Evolutionary conservation across 2,113 vertebrate genomes (phyloP), one percentile per base, ranked within the genome.

Genomic region (Gambusia affinis): DNA sequence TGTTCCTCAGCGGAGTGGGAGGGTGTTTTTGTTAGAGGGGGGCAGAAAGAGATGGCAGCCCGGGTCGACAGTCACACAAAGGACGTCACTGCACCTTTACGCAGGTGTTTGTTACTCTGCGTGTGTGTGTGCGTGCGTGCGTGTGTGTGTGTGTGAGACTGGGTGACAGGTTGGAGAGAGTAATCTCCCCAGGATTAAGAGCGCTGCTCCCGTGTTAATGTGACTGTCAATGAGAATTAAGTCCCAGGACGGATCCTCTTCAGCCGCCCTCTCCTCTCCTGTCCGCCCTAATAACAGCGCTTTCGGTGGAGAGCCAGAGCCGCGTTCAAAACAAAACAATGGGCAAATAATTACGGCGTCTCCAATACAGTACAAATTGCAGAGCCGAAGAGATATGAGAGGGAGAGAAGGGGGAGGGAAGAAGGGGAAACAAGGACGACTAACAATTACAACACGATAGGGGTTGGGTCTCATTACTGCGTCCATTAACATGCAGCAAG

Each of bases 181-280:
- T 92, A 92, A 94, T 94, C 90, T 92, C 90, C 85, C 67, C 78
- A 87, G 91, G 89, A 92, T 93, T 92, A 94, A 91, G 88, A 92
- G 88, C 71, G 85, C 88, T 87, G 92, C 87, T 91, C 87, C 87
- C 83, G 86, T 92, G 89, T 92, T 94, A 93, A 94, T 93, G 93
- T 89, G 89, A 87, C 92, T 92, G 93, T 94, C 93, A 90, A 91
- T 95, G 93, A 91, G 89, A 92, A 94, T 94, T 92, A 93, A 89
- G 88, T 92, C 89, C 82, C 75, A 65, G 74, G 85, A 79, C 84
- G 72, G 75, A 90, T 76, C 68, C 75, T 75, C 74, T 80, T 67
- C 80, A 47, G 17, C 60, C 6, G 17, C 39, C 73, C n/a, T 78
- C 35, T 22, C 72, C 22, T 24, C 71, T 72, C 67, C 39, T 70